Evolutionary conservation across 1,140 invertebrate species (phyloP), one percentile per base, ranked within the genome.

Genomic region (Diabrotica undecimpunctata): DNA sequence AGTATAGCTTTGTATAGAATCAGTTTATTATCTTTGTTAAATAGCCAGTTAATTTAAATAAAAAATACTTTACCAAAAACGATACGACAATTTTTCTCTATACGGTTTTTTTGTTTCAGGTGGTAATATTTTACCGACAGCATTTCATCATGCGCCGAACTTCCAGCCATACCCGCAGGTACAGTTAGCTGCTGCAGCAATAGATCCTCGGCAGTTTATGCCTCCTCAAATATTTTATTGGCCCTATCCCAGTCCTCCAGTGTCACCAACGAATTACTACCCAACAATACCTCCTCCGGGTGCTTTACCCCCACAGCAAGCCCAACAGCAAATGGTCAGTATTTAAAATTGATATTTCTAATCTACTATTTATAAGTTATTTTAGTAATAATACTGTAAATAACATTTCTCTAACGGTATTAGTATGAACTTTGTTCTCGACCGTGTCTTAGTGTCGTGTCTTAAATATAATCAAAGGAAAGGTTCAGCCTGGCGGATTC

Each of bases 241-340:
- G 93, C 89, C 90, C 0, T 96, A 96, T 81, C 93, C 94, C 10
- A 95, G 92, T 68, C 93, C 93, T 41, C 94, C 94, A 0, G 92
- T 96, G 1, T 95, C 93, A 41, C 93, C 93, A 7, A 94, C 90
- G 1, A 89, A 89, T 70, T 93, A 93, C 79, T 93, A 90, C 77
- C 84, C 84, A 73, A 82, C 86, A 74, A 81, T 81, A 36, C 81
- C 77, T 59, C 80, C 82, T 35, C 79, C 74, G 46, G 73, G 72
- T 64, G 74, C 73, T 36, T 39, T 75, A 41, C 66, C 68, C 13
- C 73, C 69, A 0, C 70, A 73, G 51, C 71, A 69, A 39, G 64
- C 60, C 6, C 75, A 74, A 63, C 75, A 72, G 61, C 73, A 73
- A 61, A 64, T 77, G 74, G 76, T 77, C 69, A 70, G 68, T 68